Evolutionary conservation across 2,888 invertebrate genomes (phyloP), one percentile per base, ranked within the genome.

Genomic region (Oeneis ivallda): DNA sequence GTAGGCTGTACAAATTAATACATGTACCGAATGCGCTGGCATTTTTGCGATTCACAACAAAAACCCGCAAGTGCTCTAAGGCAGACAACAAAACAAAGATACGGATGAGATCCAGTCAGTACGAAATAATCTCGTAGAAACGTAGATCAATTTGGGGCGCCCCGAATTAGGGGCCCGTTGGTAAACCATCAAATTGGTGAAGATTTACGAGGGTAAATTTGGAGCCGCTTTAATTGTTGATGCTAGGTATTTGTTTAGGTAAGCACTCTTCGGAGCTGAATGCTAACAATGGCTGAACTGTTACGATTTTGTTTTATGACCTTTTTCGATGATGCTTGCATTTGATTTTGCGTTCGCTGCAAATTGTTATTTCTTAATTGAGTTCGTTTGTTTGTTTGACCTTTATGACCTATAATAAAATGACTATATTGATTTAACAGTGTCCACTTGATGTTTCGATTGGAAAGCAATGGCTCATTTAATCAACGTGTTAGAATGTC

Each of bases 81-180:
- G 47, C 41, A 66, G 66, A 65, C 65, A 65, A 79, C 79, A 77
- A 82, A 72, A 72, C 71, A 70, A 70, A 72, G 70, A 69, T 66
- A 66, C 69, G 74, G 75, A 77, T 71, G 76, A 80, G 76, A 78
- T 77, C 76, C 80, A 76, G 74, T 77, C 75, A 73, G 76, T 75
- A 77, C 79, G 73, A 77, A 80, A 80, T 81, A 81, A 82, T 81
- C 79, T 79, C 75, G 77, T 76, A 76, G 76, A 80, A 75, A 78
- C 72, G 73, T 72, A 70, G 75, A 78, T 83, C 84, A 84, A 84
- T 83, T 82, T 81, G 75, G 76, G 75, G 78, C 75, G 75, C 77
- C 69, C 70, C 74, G 77, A 78, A 81, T 83, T 81, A 80, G 76
- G 71, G 64, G n/a, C 61, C 68, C 67, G 67, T 71, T 68, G 76